A percentile compares a stretch with the other conserved stretches of the same genome.
These are phyloP conservation scores for Carabus problematicus DNA, from an alignment of 2,888 invertebrate species.

Conservation along the genomic window DNA sequence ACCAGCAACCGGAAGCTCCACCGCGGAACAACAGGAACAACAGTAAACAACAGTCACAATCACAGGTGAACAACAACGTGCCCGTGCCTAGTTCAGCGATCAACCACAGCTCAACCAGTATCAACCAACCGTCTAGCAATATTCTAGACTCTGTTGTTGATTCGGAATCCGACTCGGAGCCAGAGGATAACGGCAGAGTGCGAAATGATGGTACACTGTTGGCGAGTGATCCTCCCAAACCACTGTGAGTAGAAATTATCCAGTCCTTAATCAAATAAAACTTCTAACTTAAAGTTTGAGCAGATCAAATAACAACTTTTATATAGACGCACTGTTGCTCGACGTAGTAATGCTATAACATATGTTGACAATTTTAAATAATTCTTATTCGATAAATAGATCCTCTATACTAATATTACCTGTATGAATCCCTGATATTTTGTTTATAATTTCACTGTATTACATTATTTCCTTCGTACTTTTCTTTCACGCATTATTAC, in stretches of 20 bases:
- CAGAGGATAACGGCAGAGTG: slow-evolving; percentile 80
- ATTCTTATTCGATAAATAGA: not conserved
- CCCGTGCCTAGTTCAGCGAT: slow-evolving; percentile 53
- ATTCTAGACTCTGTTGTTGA: slow-evolving; percentile 72
- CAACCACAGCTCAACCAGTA: slow-evolving; percentile 51
- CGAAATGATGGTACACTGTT: slow-evolving; percentile 93
- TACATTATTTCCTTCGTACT: slow-evolving; percentile 34
- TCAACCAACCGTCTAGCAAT: slow-evolving; percentile 58
- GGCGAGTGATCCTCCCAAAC: slow-evolving; percentile 96
- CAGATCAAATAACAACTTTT: no score
- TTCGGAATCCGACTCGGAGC: slow-evolving; percentile 83
- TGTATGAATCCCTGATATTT: slow-evolving; percentile 45
- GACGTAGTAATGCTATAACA: not conserved
- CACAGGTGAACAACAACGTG: slow-evolving; percentile 54
- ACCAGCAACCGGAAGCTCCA: slow-evolving; percentile 69
- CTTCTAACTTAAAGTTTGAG: no score
- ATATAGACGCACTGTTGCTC: no score
- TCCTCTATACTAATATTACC: slow-evolving; percentile 30
- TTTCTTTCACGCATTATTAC: no score
- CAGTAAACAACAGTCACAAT: slow-evolving; percentile 53
- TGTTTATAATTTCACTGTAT: slow-evolving; percentile 45
- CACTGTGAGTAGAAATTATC: slow-evolving; percentile 75
- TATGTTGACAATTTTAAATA: slow-evolving; percentile 1
- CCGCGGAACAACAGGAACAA: slow-evolving; percentile 68
- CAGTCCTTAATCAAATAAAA: no score